Conservation (phyloP, 2,888 invertebrate species). For the Spodoptera exigua region DNA sequence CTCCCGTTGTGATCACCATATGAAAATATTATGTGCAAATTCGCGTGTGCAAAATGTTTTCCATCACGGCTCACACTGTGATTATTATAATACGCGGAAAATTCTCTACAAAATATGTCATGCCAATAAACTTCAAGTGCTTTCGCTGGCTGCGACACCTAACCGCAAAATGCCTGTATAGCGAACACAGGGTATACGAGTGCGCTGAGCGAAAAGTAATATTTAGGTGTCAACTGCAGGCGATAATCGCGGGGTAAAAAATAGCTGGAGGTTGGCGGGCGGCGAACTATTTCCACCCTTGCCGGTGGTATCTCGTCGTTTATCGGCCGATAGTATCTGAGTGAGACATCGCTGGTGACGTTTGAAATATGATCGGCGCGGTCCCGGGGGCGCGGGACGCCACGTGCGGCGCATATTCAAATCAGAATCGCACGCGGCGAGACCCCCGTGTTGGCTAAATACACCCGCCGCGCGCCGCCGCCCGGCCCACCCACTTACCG, state of each 20-base stretch:
- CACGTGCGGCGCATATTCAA: constrained; percentile 89
- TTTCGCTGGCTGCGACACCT: constrained; percentile 67
- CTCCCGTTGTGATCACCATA: constrained; percentile 40
- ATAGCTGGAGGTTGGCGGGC: constrained; percentile 74
- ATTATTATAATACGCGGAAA: constrained; percentile 66
- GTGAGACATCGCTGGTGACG: constrained; percentile 89
- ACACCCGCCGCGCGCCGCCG: constrained; percentile 82
- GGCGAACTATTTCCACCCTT: constrained; percentile 86
- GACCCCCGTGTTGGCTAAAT: constrained; percentile 90
- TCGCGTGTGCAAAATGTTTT: constrained; percentile 47
- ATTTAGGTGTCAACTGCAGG: constrained; percentile 88
- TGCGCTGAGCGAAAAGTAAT: constrained; percentile 82
- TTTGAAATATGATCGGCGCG: constrained; percentile 89
- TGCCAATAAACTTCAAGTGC: constrained; percentile 82
- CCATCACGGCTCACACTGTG: constrained; percentile 62
- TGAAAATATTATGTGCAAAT: constrained; percentile 50
- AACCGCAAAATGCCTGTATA: constrained; percentile 80
- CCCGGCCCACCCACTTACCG: constrained; percentile 87
- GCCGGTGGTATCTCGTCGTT: constrained; percentile 82
- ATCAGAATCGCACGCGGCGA: constrained; percentile 87
- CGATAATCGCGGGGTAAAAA: constrained; percentile 88
- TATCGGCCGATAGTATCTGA: constrained; percentile 89
- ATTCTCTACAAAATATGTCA: constrained; percentile 73
- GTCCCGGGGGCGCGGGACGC: constrained; percentile 84
- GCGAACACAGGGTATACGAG: constrained; percentile 65